Evolutionary conservation across 1,140 invertebrate species (phyloP).

Genomic region (Drosophila ananassae): DNA sequence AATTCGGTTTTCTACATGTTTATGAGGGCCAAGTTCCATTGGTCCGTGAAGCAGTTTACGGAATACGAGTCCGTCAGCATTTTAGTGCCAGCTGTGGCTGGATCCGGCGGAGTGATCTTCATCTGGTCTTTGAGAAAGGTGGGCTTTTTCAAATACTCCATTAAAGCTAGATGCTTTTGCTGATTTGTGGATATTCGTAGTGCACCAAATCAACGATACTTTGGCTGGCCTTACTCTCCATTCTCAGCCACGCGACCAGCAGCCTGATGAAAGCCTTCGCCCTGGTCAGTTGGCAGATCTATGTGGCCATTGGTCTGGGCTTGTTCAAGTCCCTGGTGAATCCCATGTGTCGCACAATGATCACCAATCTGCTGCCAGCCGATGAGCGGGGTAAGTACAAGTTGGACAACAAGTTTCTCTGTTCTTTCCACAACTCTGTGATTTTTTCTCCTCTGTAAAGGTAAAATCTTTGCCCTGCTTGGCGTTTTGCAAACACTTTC

Average conservation of each 20-base stretch:
- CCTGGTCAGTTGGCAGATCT: slow-evolving; percentile 87
- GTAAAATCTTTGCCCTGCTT: slow-evolving; percentile 87
- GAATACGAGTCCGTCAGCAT: slow-evolving; percentile 84
- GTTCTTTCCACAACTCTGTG: neutral
- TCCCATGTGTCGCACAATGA: slow-evolving; percentile 87
- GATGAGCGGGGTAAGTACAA: slow-evolving; percentile 84
- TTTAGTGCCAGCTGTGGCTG: slow-evolving; percentile 83
- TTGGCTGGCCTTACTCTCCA: slow-evolving; percentile 64
- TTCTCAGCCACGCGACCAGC: slow-evolving; percentile 81
- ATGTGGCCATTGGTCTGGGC: slow-evolving; percentile 84
- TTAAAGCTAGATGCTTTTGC: neutral
- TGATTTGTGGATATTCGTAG: slow-evolving; percentile 25
- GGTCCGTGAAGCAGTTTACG: slow-evolving; percentile 87
- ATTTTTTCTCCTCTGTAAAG: slow-evolving; percentile 60
- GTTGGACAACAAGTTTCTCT: neutral
- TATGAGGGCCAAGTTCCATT: slow-evolving; percentile 87
- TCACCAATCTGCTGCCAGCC: slow-evolving; percentile 87
- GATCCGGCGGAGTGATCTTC: slow-evolving; percentile 83
- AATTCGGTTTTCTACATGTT: slow-evolving; percentile 87
- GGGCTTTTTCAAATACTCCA: neutral
- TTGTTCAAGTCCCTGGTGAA: slow-evolving; percentile 86
- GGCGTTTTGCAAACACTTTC: slow-evolving; percentile 86
- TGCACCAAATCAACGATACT: slow-evolving; percentile 59
- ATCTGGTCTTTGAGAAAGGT: slow-evolving; percentile 85
- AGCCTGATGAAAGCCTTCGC: slow-evolving; percentile 86